Conservation (phyloP, 2,797 vertebrate species). For the Podarcis lilfordi region DNA sequence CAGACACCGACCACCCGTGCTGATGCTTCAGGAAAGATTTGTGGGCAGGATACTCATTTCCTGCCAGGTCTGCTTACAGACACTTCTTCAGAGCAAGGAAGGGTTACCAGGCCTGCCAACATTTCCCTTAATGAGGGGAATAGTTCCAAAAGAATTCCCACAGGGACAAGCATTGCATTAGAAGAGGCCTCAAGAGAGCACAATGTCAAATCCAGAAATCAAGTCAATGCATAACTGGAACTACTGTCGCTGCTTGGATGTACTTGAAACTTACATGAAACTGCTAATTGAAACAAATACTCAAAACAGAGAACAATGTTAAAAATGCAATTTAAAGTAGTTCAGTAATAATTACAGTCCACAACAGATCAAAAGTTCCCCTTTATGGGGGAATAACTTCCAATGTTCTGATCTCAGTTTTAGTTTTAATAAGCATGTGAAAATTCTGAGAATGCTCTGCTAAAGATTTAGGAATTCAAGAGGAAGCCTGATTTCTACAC, state of each 20-base stretch:
- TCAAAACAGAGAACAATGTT: background rate
- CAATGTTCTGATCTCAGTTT: background rate
- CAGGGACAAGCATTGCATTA: background rate
- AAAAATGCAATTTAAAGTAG: background rate
- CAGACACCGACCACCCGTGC: background rate
- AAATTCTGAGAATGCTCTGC: background rate
- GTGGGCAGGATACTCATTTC: background rate
- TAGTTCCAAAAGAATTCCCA: background rate
- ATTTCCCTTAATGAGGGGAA: background rate
- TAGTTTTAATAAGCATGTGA: background rate
- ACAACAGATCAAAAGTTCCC: background rate
- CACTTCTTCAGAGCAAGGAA: background rate
- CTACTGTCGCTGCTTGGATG: background rate
- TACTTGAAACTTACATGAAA: background rate
- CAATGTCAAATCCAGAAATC: background rate
- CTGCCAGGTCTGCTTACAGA: background rate
- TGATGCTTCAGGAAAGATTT: background rate
- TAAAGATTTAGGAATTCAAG: background rate
- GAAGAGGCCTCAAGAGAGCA: background rate
- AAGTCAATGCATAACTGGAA: background rate
- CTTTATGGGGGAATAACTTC: background rate
- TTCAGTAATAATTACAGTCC: background rate
- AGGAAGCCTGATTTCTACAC: background rate
- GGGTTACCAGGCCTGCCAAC: background rate
- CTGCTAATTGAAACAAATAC: background rate